phyloP scores from a whole-genome alignment of 37 sponge, comb jelly and placozoan species.

The Bolinopsis microptera region DNA sequence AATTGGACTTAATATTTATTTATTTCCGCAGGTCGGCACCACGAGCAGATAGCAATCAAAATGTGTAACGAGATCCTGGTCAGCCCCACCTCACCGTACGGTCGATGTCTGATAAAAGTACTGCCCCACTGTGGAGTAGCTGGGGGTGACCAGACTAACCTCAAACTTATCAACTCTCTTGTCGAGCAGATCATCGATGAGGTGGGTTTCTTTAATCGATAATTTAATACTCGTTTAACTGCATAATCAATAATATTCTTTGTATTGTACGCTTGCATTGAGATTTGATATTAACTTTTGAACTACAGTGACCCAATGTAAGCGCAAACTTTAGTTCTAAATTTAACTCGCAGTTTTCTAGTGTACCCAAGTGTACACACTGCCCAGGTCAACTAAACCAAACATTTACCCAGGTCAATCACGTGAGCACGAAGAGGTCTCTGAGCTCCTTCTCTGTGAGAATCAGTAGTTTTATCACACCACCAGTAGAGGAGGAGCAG shows the following conservation, averaged over 20 bases:
- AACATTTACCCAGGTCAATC: slow-evolving; percentile 49
- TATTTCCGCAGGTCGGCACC: slow-evolving; percentile 13
- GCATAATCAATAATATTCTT: too few relatives aligned
- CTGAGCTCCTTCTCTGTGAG: neutral
- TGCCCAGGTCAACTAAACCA: too few relatives aligned
- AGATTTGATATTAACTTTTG: too few relatives aligned
- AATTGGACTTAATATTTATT: too few relatives aligned
- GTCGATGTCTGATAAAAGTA: slow-evolving; percentile 4
- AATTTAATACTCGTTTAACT: too few relatives aligned
- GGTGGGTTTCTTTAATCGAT: slow-evolving; percentile 10
- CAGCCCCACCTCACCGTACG: neutral
- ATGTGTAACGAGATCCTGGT: slow-evolving; percentile 48
- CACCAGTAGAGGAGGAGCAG: neutral
- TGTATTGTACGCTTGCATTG: too few relatives aligned
- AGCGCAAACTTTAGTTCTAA: too few relatives aligned
- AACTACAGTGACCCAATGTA: too few relatives aligned
- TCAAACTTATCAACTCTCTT: slow-evolving; percentile 32
- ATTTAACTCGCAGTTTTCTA: too few relatives aligned
- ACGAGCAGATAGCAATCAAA: slow-evolving; percentile 53
- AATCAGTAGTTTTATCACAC: neutral
- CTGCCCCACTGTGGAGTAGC: slow-evolving; percentile 31
- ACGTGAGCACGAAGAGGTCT: slow-evolving; percentile 33
- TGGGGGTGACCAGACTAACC: neutral
- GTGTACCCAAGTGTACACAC: too few relatives aligned
- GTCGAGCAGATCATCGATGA: slow-evolving; percentile 32